These are phyloP conservation scores for Tokudaia muenninki DNA, from an alignment of 2,797 vertebrate genomes.

Conservation along the genomic window DNA sequence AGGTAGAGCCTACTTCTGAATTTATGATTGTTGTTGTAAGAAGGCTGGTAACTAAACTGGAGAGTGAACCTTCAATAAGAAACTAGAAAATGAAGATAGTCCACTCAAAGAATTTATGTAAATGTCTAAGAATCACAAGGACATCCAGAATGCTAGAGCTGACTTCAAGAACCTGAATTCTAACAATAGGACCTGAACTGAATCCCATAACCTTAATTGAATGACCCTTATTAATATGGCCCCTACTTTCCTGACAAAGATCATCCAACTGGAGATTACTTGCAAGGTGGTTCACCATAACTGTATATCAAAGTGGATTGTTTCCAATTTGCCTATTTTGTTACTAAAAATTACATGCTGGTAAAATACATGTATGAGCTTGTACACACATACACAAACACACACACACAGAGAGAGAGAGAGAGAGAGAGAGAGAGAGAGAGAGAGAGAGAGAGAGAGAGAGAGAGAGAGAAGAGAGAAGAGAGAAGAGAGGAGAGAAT, in stretches of 20 bases:
- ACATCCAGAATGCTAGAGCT: not conserved
- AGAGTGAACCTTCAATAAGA: not conserved
- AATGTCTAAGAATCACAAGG: not conserved
- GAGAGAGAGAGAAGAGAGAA: too few relatives aligned
- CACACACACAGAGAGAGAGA: not conserved
- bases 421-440: too few relatives aligned
- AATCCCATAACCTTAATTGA: not conserved
- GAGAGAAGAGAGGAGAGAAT: not conserved
- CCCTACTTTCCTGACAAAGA: not conserved
- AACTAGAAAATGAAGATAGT: not conserved
- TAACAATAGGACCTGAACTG: not conserved
- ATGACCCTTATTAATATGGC: not conserved
- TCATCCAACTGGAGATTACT: not conserved
- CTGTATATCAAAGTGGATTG: too few relatives aligned
- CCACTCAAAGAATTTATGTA: not conserved
- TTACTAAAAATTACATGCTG: too few relatives aligned
- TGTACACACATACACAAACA: not conserved
- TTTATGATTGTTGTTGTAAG: not conserved
- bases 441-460: too few relatives aligned
- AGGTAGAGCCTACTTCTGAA: too few relatives aligned
- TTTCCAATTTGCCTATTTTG: not conserved
- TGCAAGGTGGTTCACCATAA: not conserved
- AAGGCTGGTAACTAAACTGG: not conserved
- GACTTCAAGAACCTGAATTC: not conserved
- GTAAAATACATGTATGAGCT: not conserved